These are phyloP conservation scores for Chaetophractus vellerosus DNA, from an alignment of 2,797 vertebrate genomes.

Conservation along the genomic window DNA sequence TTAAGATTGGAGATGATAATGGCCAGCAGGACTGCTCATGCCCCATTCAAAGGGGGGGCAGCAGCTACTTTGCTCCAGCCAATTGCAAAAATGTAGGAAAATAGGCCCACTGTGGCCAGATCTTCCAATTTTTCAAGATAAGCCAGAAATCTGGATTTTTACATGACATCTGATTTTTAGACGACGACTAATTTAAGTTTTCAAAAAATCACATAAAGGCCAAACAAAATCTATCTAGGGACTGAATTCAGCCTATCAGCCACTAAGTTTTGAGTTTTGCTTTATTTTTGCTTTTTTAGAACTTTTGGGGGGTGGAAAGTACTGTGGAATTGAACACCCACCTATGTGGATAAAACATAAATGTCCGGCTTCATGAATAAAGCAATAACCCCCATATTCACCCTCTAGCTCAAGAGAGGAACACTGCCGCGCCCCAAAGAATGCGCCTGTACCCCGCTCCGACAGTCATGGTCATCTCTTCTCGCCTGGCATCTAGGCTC, in stretches of 20 bases:
- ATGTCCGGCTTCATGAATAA: neutral
- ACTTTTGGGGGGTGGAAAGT: neutral
- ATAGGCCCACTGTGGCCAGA: neutral
- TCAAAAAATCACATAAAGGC: neutral
- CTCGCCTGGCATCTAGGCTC: neutral
- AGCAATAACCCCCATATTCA: accelerated
- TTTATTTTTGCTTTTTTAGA: neutral
- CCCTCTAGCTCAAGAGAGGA: neutral
- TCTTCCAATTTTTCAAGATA: neutral
- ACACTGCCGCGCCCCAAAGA: too few species aligned
- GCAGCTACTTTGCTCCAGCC: neutral
- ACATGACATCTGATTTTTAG: neutral
- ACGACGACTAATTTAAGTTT: neutral
- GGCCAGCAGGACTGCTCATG: neutral
- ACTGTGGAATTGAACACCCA: neutral
- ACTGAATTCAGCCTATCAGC: neutral
- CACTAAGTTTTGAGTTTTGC: neutral
- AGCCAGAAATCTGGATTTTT: neutral
- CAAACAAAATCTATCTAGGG: neutral
- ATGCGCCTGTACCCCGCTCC: too few species aligned
- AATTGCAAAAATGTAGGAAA: neutral
- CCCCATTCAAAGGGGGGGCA: neutral
- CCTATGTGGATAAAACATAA: neutral
- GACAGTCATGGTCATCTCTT: neutral
- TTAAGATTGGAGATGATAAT: neutral